Conservation (phyloP, 2,888 invertebrate genomes). For the Mylabris sibirica region DNA sequence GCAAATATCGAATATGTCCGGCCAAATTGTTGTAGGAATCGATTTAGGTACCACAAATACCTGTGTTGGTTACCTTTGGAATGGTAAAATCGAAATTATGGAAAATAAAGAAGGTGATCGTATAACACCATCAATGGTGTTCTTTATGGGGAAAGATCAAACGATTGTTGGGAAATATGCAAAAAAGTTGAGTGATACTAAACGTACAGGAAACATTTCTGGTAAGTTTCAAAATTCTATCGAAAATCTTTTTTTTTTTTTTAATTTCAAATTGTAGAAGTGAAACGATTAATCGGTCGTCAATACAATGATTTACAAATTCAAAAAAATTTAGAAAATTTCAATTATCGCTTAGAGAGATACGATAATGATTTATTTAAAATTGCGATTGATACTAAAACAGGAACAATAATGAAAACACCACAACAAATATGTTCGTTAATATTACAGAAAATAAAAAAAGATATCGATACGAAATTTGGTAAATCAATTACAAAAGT, state of each 20-base stretch:
- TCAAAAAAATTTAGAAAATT: conserved; percentile 14
- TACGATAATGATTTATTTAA: not conserved
- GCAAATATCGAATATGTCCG: not conserved
- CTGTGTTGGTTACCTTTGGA: conserved; percentile 15
- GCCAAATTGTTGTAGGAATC: conserved; percentile 15
- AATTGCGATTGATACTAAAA: not conserved
- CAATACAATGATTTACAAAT: conserved; percentile 15
- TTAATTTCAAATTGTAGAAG: conserved; percentile 16
- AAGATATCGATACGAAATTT: conserved; percentile 19
- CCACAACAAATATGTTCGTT: conserved; percentile 14
- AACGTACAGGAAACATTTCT: conserved; percentile 11
- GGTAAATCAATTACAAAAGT: not conserved
- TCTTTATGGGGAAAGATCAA: not conserved
- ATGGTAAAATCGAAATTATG: conserved; percentile 12
- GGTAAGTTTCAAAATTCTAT: conserved; percentile 8
- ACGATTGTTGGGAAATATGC: conserved; percentile 20
- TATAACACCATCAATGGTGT: conserved; percentile 20
- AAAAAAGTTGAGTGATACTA: conserved; percentile 2
- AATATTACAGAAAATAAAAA: conserved; percentile 17
- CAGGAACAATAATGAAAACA: conserved; percentile 7
- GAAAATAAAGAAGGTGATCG: conserved; percentile 21
- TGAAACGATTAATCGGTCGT: conserved; percentile 19
- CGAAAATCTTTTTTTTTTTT: not conserved
- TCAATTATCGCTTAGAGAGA: conserved; percentile 11
- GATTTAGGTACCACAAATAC: conserved; percentile 28